Conservation (phyloP, 2,113 vertebrate genomes). For the Paracanthobrama guichenoti region DNA sequence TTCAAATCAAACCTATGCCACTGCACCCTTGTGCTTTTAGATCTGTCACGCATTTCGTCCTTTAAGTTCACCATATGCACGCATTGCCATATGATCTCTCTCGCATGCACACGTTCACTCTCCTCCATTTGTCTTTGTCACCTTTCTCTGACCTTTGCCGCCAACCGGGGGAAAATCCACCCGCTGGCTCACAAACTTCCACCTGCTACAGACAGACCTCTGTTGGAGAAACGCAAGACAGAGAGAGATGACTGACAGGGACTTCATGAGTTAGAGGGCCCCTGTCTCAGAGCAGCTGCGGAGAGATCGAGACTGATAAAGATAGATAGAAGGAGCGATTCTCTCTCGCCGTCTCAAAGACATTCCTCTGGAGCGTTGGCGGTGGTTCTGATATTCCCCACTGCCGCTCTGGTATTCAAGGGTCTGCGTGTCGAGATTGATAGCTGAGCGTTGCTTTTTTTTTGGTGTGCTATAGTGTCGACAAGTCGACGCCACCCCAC, state of each 20-base stretch:
- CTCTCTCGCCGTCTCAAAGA: slow-evolving; percentile 15
- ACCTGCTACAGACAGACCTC: slow-evolving; percentile 25
- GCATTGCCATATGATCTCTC: slow-evolving; percentile 3
- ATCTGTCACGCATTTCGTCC: slow-evolving; percentile 9
- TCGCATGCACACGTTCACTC: background rate
- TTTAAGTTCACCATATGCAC: background rate
- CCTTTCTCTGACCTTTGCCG: slow-evolving; percentile 18
- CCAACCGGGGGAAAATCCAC: slow-evolving; percentile 38
- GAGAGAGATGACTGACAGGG: slow-evolving; percentile 44
- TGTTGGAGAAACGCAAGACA: background rate
- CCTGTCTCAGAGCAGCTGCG: slow-evolving; percentile 24
- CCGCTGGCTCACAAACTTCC: slow-evolving; percentile 24
- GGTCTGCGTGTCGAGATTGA: slow-evolving; percentile 41
- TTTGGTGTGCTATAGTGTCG: slow-evolving; percentile 35
- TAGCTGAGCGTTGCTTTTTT: slow-evolving; percentile 55
- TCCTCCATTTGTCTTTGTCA: slow-evolving; percentile 11
- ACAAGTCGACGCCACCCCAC: slow-evolving; percentile 22
- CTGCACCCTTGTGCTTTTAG: background rate
- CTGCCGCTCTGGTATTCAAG: slow-evolving; percentile 33
- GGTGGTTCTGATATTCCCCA: slow-evolving; percentile 16
- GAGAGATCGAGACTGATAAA: slow-evolving; percentile 39
- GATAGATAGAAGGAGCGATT: slow-evolving; percentile 19
- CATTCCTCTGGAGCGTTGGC: slow-evolving; percentile 11
- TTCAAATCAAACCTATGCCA: background rate
- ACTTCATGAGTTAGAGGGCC: slow-evolving; percentile 37